Evolutionary conservation across 2,113 vertebrate genomes (phyloP), one percentile per base, ranked within the genome.

Genomic region (Rhinogobius similis): DNA sequence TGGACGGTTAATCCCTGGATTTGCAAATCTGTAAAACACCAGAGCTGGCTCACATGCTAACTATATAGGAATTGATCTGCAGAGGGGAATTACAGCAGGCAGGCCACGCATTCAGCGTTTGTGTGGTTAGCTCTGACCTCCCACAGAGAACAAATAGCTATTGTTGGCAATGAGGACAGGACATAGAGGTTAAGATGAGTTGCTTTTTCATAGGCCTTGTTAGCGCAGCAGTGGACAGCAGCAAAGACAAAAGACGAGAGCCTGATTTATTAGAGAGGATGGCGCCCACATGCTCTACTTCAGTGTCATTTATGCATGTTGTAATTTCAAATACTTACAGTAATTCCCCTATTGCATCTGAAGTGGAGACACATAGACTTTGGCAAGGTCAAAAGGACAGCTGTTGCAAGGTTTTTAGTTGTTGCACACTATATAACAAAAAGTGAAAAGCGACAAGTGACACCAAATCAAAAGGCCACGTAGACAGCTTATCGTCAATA

Each of bases 101-200:
- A 65, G 53, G 74, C 52, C 70, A 67, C 43, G 67, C 66, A 72
- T 82, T 74, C 65, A 77, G 68, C 68, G 70, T 70, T 85, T 82
- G 80, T 79, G 68, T 85, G 68, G 78, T 81, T 77, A 81, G 74
- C 72, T 53, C 68, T 77, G 76, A 70, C 87, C 86, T 82, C 88
- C 85, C 88, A 82, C 14, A 29, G 67, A 86, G 85, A 84, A 81
- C 77, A 88, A 86, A 84, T 46, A 82, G 41, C 72, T 75, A 69
- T 83, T 86, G 80, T 81, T 74, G 61, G 27, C 70, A 70, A 85
- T 76, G 75, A 86, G 67, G 65, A 75, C 56, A 62, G 63, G 71
- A 83, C 72, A 70, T 41, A 73, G 73, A 72, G 77, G 72, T 71
- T 78, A 70, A 74, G 80, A 85, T 68, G 69, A 82, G 81, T 65